These are phyloP conservation scores for Eristalinus aeneus DNA, from an alignment of 2,888 invertebrate species.

Conservation along the genomic window DNA sequence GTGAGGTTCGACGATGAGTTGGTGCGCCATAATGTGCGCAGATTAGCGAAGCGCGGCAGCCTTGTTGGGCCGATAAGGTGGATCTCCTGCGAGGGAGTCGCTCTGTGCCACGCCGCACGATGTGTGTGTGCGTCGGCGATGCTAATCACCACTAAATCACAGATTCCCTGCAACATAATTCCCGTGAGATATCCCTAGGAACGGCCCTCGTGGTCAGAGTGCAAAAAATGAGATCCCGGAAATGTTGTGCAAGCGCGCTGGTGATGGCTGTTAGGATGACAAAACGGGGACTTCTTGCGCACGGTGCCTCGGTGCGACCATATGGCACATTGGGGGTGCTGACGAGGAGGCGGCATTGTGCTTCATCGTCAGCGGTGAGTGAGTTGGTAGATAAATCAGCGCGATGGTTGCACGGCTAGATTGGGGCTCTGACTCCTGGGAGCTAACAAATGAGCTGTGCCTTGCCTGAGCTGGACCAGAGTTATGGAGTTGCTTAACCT, in stretches of 20 bases:
- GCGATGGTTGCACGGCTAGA: background rate
- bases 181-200: conserved; percentile 59
- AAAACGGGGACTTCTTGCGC: conserved; percentile 36
- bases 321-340: conserved; percentile 2
- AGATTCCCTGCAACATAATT: conserved; percentile 64
- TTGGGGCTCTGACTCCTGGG: conserved; percentile 1
- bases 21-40: conserved; percentile 62
- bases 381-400: conserved; percentile 47
- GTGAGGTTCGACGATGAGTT: conserved; percentile 9
- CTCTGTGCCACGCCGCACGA: background rate
- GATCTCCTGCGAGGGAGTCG: conserved; percentile 58
- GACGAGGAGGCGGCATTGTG: conserved; percentile 43
- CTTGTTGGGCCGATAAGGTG: conserved; percentile 62
- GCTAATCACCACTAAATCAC: conserved; percentile 71
- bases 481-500: background rate
- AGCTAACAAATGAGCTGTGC: background rate
- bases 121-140: conserved; percentile 24
- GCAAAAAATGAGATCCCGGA: conserved; percentile 60
- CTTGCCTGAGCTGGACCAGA: background rate
- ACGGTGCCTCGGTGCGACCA: background rate
- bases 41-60: conserved; percentile 66
- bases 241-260: conserved; percentile 20
- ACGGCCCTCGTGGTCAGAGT: conserved; percentile 3
- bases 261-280: conserved; percentile 60
- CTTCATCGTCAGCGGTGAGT: conserved; percentile 2